Base-by-base conservation (phyloP, 2,888 invertebrate species). In the Antheraea assamensis region DNA sequence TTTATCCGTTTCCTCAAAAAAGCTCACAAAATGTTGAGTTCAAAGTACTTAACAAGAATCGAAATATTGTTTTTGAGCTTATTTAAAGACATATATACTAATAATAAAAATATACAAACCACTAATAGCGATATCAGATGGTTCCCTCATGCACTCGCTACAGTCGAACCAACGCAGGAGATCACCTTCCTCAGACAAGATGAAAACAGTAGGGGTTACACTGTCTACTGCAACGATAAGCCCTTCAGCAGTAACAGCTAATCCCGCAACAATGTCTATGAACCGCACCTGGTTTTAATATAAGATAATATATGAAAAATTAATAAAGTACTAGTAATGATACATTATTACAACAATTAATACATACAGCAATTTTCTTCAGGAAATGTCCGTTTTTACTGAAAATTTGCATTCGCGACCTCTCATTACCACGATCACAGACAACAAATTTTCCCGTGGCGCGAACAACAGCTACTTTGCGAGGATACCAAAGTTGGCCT, bases 361-460 rank as follows among this genome's bases (percentile, higher is more conserved):
- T 71, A 83, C 93, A 76, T 86, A 94, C 96, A 76, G 98, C 98
- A 78, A 99, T 99, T 92, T 99, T 99, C 92, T 98, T 98, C 84
- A 99, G 95, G 90, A 99, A 99, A 87, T 98, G 98, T 47, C 99
- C 99, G 87, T 97, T 98, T 87, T 98, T 98, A 66, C 98, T 98
- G 88, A 99, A 99, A 81, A 99, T 98, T 92, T 99, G 99, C 98
- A 99, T 99, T 75, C 99, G 97, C 0, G 98, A 98, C 74, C 99
- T 96, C 88, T 99, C 99, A 85, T 98, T 99, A 71, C 99, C 99
- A 78, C 99, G 97, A 92, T 99, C 99, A 90, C 99, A 99, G 4
- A 99, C 98, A n/a, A 99, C 99, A 89, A 98, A 98, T 88, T 98
- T 98, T 61, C 98, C 98, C 73, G 97, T 97, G 74, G 96, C 96